Base-by-base conservation (phyloP, 92 coral and sea anemone genomes). In the Anthopleura xanthogrammica region DNA sequence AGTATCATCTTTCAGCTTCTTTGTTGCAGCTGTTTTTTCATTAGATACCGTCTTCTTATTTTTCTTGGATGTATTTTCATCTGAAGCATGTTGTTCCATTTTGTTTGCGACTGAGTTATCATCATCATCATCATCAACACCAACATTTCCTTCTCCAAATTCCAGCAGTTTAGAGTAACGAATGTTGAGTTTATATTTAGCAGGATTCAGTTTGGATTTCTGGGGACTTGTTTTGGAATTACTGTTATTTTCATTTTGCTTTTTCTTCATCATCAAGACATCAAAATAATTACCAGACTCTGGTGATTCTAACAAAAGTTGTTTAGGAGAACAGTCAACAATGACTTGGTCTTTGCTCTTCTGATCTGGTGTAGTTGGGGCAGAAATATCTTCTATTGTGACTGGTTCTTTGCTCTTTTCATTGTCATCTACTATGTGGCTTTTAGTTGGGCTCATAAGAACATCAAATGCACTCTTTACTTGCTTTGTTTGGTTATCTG, bases 191-290 rank as follows among this genome's bases (percentile, higher is more conserved):
- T 86, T 89, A 83, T 86, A 89, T 5, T 83, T 65, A 19, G 75
- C 29, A 52, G 89, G 24, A 50, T 79, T 83, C 4, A 19, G 46
- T 39, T 83, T 86, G 50, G 85, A 54, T 6, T 72, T 72, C 16
- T 86, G 83, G 13, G 43, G 71, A 60, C 42, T 78, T 23, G 41
- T 76, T 73, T 83, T 76, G 58, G 20, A 24, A 40, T 73, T 50
- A 52, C 75, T 16, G 22, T 12, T 39, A 64, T 48, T 50, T 2
- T 64, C 87, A 77, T 10, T 66, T 13, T 22, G 50, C 58, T 58
- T 81, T 50, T 87, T 84, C 65, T 90, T 91, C 65, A 75, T 87
- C 97, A 93, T 93, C 73, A 93, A 79, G 50, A 91, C 71, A 77
- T 91, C 92, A 91, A 93, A 93, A 12, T 89, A 94, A 91, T 87